These are phyloP conservation scores for Malacoraja senta DNA, from an alignment of 2,797 vertebrate species.

Conservation along the genomic window DNA sequence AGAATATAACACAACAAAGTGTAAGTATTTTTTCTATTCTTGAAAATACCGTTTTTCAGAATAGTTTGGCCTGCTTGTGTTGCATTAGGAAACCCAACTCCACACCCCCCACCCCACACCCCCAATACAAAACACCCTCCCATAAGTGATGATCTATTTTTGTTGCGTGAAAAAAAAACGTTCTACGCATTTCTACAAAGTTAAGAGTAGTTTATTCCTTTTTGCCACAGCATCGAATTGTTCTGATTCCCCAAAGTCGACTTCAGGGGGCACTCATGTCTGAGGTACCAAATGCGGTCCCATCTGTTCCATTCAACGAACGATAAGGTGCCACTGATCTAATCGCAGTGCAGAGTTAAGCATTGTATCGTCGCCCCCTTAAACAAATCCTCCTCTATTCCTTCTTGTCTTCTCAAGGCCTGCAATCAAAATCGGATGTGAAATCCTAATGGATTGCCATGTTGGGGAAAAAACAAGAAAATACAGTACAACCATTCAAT, in stretches of 20 bases:
- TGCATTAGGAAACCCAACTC: neutral
- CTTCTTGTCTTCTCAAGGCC: neutral
- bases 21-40: neutral
- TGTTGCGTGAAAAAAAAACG: neutral
- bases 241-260: neutral
- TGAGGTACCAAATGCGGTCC: neutral
- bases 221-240: neutral
- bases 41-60: neutral
- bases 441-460: no score
- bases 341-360: neutral
- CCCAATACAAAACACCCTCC: neutral
- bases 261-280: constrained; percentile 28
- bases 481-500: neutral
- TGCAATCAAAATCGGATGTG: neutral
- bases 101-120: no score
- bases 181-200: neutral
- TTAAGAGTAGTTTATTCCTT: neutral
- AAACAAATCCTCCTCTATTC: neutral
- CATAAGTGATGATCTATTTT: no score
- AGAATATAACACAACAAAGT: neutral
- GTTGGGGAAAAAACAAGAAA: neutral
- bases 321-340: neutral
- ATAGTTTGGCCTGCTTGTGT: neutral
- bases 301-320: neutral
- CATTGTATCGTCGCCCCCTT: neutral